phyloP scores from a whole-genome alignment of 2,113 vertebrate genomes.

The Hippoglossus stenolepis region DNA sequence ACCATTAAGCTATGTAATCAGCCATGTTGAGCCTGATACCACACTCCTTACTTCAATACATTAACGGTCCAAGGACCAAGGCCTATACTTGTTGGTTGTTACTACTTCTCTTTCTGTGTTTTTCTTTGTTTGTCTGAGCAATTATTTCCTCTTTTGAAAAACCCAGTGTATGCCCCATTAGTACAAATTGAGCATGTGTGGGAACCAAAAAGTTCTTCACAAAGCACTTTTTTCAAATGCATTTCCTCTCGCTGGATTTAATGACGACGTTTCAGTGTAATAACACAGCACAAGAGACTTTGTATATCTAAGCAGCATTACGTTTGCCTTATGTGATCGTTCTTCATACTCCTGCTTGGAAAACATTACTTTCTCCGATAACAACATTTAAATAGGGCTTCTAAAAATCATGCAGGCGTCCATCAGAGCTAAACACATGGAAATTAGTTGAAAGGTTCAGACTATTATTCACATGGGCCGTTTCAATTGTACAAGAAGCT shows the following conservation, averaged over 20 bases:
- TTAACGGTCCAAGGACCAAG: constrained; percentile 64
- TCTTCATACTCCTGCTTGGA: constrained; percentile 41
- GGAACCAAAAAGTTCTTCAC: constrained; percentile 56
- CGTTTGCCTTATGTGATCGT: constrained; percentile 46
- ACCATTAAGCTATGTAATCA: constrained; percentile 81
- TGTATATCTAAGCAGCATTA: constrained; percentile 49
- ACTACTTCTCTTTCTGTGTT: constrained; percentile 46
- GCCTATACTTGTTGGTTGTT: constrained; percentile 62
- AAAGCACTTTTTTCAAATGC: constrained; percentile 47
- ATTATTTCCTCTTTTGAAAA: constrained; percentile 65
- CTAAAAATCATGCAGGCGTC: constrained; percentile 48
- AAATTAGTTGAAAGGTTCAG: constrained; percentile 62
- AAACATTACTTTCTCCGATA: constrained; percentile 61
- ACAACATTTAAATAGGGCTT: constrained; percentile 56
- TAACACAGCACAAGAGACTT: constrained; percentile 41
- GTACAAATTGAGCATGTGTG: constrained; percentile 62
- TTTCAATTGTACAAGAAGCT: constrained; percentile 52
- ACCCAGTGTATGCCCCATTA: constrained; percentile 42
- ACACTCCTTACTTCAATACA: constrained; percentile 65
- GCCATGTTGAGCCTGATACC: constrained; percentile 72
- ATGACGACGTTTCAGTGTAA: constrained; percentile 56
- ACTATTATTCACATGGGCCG: constrained; percentile 62
- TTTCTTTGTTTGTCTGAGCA: constrained; percentile 44
- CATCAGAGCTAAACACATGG: constrained; percentile 48
- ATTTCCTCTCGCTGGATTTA: constrained; percentile 61